Evolutionary conservation across 1,140 invertebrate genomes (phyloP), one percentile per base, ranked within the genome.

Genomic region (Anoplophora glabripennis): DNA sequence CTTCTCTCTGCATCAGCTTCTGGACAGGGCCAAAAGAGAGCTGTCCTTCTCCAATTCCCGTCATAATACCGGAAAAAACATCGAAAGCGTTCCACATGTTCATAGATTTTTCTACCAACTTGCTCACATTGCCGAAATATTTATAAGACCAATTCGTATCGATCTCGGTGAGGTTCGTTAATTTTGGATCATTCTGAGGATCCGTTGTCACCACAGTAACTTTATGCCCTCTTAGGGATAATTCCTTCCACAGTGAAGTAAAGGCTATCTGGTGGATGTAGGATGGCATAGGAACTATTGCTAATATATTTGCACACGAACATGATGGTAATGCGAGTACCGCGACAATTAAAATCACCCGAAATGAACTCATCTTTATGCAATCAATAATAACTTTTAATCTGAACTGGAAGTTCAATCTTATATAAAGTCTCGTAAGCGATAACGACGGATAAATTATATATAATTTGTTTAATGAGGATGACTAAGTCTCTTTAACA

Each of bases 201-300:
- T 46, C 42, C 12, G 67, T 56, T 4, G 67, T 68, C n/a, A 64
- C 54, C 9, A 65, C 44, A 7, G 62, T 66, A n/a, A 68, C 59
- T 15, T 66, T 33, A 35, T 68, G 67, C 0, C 67, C 67, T 48
- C 57, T 49, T 1, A 66, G 45, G 3, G 64, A 64, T 9, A 68
- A 48, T 57, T 71, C 67, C 28, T 53, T 67, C 51, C 75, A 72
- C 33, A 81, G 62, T 18, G 70, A 63, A 15, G 65, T 66, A 41
- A 71, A 76, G 9, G 77, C 68, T 17, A 77, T 68, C 57, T 78
- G 77, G 46, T 82, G 79, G 62, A 79, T 82, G 57, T 75, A 75
- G 0, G 79, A 78, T 0, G 80, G 74, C 9, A 71, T 72, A 4
- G 80, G 72, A 52, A 81, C 71, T 0, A 81, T 61, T 1, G 74